These are phyloP conservation scores for Hylaeus anthracinus DNA, from an alignment of 1,140 invertebrate genomes.

Conservation along the genomic window DNA sequence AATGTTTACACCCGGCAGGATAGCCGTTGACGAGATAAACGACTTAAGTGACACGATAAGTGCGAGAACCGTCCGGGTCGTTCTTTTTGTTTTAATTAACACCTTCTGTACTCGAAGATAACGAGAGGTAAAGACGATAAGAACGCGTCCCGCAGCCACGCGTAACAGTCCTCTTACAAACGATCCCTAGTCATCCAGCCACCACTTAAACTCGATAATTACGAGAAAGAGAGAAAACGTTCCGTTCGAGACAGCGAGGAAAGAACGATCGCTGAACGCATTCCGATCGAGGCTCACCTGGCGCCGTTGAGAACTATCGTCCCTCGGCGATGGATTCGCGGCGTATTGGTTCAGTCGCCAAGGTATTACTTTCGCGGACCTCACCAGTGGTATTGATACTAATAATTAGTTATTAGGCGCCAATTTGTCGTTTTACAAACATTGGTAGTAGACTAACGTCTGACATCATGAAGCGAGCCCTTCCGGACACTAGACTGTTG, in stretches of 20 bases:
- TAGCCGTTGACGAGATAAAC: conserved; percentile 65
- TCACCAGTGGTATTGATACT: no score
- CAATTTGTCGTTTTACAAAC: no score
- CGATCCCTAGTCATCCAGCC: background rate
- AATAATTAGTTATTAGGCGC: no score
- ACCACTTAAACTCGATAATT: conserved; percentile 38
- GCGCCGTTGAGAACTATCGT: conserved; percentile 23
- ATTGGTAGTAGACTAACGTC: no score
- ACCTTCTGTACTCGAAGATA: conserved; percentile 54
- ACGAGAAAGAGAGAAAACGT: conserved; percentile 25
- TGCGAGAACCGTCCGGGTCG: conserved; percentile 8
- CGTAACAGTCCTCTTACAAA: conserved; percentile 5
- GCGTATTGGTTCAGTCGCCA: no score
- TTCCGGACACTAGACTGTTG: no score
- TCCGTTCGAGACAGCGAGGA: background rate
- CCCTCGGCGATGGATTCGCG: conserved; percentile 12
- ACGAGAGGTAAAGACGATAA: conserved; percentile 45
- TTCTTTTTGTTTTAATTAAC: conserved; percentile 59
- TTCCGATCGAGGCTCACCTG: conserved; percentile 39
- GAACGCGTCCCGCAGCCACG: conserved; percentile 9
- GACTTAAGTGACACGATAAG: conserved; percentile 62
- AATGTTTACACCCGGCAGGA: conserved; percentile 62
- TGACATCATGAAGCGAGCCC: no score
- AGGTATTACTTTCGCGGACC: no score
- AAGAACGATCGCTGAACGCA: background rate